Base-by-base conservation (phyloP, 2,888 invertebrate species). In the Hypselothyrea guttata region DNA sequence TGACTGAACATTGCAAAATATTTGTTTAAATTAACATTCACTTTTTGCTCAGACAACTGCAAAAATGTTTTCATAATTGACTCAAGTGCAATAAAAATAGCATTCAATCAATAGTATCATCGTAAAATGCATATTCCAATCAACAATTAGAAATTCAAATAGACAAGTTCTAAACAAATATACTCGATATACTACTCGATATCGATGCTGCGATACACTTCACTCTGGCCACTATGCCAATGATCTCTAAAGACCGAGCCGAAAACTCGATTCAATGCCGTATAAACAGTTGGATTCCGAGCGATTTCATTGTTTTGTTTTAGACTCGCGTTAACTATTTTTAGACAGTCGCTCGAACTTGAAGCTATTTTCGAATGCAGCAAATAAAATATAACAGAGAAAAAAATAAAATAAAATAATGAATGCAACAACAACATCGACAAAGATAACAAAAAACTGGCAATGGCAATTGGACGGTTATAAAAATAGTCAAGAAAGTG, bases 301-400 rank as follows among this genome's bases (percentile, higher is more conserved):
- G 15, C 16, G 13, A 15, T 11, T 28, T 45, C 16, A 40, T 16
- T 11, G 37, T 34, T 12, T 27, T 15, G 9, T 7, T 18, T 22
- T 35, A 11, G 12, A 15, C 30, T 37, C 59, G 18, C 41, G 22
- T 42, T 8, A 57, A 61, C 59, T 70, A 72, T 72, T 65, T 72
- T 65, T 74, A 72, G 58, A 13, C 16, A 51, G 11, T 37, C 58
- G 5, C 48, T 46, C 48, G 58, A 65, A 65, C 67, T 70, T 67
- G 61, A 67, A 47, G 73, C 75, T 70, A 72, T 74, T 74, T 74
- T 70, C 38, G 75, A 65, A 59, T 64, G 64, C 63, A 60, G 48
- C 44, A 33, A 54, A 49, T n/a, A n/a, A n/a, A n/a, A n/a, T n/a
- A n/a, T n/a, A 35, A 48, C 34, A 53, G 11, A 56, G 70, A 63